A percentile compares a stretch with the other conserved stretches of the same genome.
phyloP scores from a whole-genome alignment of 92 coral and sea anemone genomes.

The Porites cylindrica region DNA sequence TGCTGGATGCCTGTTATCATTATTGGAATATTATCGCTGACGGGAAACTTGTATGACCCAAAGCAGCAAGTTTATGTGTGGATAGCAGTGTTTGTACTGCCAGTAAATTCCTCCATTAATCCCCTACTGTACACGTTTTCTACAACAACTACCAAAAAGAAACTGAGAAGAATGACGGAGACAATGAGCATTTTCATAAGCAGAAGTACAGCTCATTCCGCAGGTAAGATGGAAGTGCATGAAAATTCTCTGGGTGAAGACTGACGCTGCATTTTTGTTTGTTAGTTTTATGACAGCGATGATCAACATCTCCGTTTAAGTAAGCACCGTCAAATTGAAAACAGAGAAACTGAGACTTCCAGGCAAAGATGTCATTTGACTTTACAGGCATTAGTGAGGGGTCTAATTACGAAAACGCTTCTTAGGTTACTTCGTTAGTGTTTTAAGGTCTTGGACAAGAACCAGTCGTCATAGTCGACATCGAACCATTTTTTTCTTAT shows the following conservation, averaged over 20 bases:
- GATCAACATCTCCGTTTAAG: too few relatives aligned
- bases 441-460: too few relatives aligned
- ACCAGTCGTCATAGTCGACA: too few relatives aligned
- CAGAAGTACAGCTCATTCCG: background rate
- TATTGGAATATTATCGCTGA: constrained; percentile 65
- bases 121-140: constrained; percentile 84
- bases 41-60: constrained; percentile 73
- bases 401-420: too few relatives aligned
- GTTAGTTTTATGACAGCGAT: too few relatives aligned
- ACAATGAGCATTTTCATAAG: constrained; percentile 9
- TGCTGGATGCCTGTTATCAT: constrained; percentile 85
- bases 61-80: constrained; percentile 68
- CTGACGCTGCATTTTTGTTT: too few relatives aligned
- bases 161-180: constrained; percentile 4
- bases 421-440: too few relatives aligned
- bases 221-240: background rate
- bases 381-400: too few relatives aligned
- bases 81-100: constrained; percentile 85
- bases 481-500: too few relatives aligned
- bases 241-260: background rate
- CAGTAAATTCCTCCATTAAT: constrained; percentile 82
- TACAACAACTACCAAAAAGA: constrained; percentile 51
- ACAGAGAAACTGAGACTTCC: too few relatives aligned
- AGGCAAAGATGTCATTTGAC: too few relatives aligned
- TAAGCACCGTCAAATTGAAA: too few relatives aligned